Conservation (phyloP, 2,888 invertebrate genomes). For the Cantharis rustica region DNA sequence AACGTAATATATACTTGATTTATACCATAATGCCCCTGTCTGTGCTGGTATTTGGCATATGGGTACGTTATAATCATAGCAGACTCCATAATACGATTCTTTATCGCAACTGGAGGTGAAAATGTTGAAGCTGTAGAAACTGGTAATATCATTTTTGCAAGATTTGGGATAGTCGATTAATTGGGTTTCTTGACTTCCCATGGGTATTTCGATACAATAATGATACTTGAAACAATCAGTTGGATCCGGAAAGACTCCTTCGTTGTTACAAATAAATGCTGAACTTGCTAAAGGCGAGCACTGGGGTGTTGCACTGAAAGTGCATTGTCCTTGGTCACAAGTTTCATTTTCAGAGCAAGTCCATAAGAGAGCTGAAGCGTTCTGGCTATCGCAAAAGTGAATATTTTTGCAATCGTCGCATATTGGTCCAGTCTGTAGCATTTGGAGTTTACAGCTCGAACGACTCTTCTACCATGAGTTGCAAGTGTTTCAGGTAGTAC, state of each 20-base stretch:
- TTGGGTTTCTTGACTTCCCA: neutral
- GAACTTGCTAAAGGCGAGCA: neutral
- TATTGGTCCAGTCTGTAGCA: neutral
- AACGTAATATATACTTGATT: neutral
- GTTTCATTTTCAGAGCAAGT: neutral
- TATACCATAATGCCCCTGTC: neutral
- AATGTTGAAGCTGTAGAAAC: neutral
- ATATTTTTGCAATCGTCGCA: neutral
- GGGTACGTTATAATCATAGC: neutral
- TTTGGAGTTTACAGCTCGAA: neutral
- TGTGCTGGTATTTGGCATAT: neutral
- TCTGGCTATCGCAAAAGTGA: neutral
- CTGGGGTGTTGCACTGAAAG: fast-evolving
- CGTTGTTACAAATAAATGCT: neutral
- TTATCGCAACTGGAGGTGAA: neutral
- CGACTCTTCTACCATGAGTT: neutral
- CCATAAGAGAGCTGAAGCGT: neutral
- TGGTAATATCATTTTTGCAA: too few relatives aligned
- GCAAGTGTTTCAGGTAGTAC: neutral
- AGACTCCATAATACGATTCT: neutral
- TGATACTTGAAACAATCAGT: conserved; percentile 4
- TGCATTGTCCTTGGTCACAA: neutral
- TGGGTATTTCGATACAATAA: neutral
- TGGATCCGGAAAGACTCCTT: conserved; percentile 11
- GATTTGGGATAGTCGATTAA: neutral